Conservation (phyloP, 1,140 invertebrate species). For the Bombus vancouverensis region DNA sequence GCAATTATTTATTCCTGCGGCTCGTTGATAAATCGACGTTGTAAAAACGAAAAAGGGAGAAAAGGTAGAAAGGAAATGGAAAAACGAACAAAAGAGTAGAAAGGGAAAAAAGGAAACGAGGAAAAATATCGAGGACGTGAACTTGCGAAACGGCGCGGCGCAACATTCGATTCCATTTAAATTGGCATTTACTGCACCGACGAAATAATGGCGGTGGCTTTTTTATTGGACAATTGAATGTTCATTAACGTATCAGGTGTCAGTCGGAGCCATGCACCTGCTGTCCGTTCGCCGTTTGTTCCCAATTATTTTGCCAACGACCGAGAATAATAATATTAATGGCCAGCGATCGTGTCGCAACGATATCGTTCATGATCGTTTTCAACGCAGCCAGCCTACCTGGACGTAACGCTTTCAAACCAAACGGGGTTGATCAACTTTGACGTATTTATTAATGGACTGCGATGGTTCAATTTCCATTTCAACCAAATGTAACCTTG, state of each 20-base stretch:
- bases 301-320: conserved; percentile 40
- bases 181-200: conserved; percentile 38
- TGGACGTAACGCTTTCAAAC: not conserved
- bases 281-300: conserved; percentile 15
- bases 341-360: conserved; percentile 17
- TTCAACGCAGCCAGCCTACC: not conserved
- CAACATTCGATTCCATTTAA: conserved; percentile 45
- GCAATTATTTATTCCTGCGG: conserved; percentile 19
- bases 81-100: not conserved
- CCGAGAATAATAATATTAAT: conserved; percentile 53
- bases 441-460: conserved; percentile 4
- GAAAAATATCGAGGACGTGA: conserved; percentile 1
- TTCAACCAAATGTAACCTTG: not conserved
- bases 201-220: conserved; percentile 25
- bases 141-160: conserved; percentile 33
- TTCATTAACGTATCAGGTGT: conserved; percentile 63
- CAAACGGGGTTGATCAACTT: not conserved
- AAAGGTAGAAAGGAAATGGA: not conserved
- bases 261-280: conserved; percentile 37
- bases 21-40: conserved; percentile 23
- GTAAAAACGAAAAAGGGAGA: not conserved
- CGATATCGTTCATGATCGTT: conserved; percentile 19
- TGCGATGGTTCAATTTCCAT: not conserved
- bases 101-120: not conserved
- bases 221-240: conserved; percentile 54